Evolutionary conservation across 2,113 vertebrate genomes (phyloP), one percentile per base, ranked within the genome.

Genomic region (Anarhynchus alexandrinus): DNA sequence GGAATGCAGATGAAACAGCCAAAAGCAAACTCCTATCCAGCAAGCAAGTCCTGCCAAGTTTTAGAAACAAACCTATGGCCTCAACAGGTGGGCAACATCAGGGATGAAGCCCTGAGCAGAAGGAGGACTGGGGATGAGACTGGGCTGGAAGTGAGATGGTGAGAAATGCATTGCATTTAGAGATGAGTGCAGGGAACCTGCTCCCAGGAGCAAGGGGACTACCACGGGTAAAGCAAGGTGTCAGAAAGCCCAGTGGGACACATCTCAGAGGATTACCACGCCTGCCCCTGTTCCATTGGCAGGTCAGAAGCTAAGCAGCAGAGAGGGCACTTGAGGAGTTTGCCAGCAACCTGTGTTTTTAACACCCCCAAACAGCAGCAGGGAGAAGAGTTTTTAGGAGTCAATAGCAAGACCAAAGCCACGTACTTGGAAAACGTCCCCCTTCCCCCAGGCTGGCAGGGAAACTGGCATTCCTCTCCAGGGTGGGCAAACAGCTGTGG

Each of bases 401-500:
- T 38, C 69, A 79, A 55, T 4, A 80, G 18, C 11, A 84, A 82
- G n/a, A 62, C 21, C 7, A 36, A 54, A 38, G 25, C 47, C 15
- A 6, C 0, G 4, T 7, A 22, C 45, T 94, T n/a, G 45, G 59
- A 78, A 88, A 83, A 78, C 5, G 4, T 78, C 9, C 51, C 52
- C 42, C 38, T 67, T 79, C 29, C 59, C 78, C 27, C 27, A 11
- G 40, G 54, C 77, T 92, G 81, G 93, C 83, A 80, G 78, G 38
- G 38, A 88, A 61, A 51, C 45, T n/a, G 72, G 55, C 52, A 88
- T 93, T 95, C 82, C 58, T 90, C 87, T 90, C 81, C 30, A 1
- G 91, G 93, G 94, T 91, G 91, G 95, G 91, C 94, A 94, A 86
- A 92, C 90, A 96, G 92, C 82, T 96, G 97, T 66, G 61, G 61